Base-by-base conservation (phyloP, 1,140 invertebrate genomes). In the Solenopsis invicta region DNA sequence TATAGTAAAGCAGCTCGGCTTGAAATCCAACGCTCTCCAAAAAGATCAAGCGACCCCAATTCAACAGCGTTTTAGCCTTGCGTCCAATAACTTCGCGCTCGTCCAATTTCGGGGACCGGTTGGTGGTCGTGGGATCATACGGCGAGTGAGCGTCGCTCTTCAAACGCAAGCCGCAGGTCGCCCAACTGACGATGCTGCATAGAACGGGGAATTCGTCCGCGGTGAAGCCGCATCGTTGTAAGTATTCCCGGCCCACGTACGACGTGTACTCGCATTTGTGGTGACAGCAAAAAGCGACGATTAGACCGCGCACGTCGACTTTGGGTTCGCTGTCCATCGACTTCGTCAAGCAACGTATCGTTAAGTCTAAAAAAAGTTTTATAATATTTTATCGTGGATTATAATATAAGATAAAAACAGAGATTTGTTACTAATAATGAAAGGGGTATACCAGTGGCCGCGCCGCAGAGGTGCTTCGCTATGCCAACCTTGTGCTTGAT, bases 211-310 rank as follows among this genome's bases (percentile, higher is more conserved):
- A 98, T 67, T 98, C 97, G n/a, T 96, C 93, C 0, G 92, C 90
- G 1, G 91, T 95, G 34, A 98, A 96, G 4, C 96, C 96, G 87
- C 96, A 93, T 52, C 81, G 92, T 93, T 95, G 88, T 37, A 97
- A 94, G 88, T 96, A 97, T 1, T 96, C 67, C 91, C 97, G 96
- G 3, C 97, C 98, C 48, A 97, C 96, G 93, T 98, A 98, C 0
- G 96, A 93, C 37, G 93, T 93, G 96, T 97, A 98, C 50, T 96
- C 95, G 93, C 98, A 98, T 71, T 97, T 96, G 94, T 99, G 98
- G 95, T 99, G 98, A 94, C 98, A 99, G 93, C 98, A 99, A 18
- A 98, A 96, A 4, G 98, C 98, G 93, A 99, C 96, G 16, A 98
- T 92, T 18, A 97, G 90, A 4, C 98, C 98, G 66, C 93, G 89